Base-by-base conservation (phyloP, 2,113 vertebrate species). In the Xenopus laevis region DNA sequence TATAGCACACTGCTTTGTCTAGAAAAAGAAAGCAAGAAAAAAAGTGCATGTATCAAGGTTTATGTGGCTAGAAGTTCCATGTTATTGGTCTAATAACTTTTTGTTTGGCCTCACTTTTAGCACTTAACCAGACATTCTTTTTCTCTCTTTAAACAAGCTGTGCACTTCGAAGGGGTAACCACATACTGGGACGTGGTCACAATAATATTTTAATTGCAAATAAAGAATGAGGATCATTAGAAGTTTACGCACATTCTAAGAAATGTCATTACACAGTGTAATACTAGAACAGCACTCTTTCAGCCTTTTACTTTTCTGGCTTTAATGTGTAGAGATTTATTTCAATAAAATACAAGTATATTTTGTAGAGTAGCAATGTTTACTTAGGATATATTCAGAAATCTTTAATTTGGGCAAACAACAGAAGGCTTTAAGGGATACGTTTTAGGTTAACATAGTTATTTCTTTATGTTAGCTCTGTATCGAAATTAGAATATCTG, bases 131-230 rank as follows among this genome's bases (percentile, higher is more conserved):
- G 64, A 67, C 55, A 61, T 68, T 68, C 66, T 59, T 52, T 61
- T 30, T 50, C 57, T 27, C 55, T 27, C 13, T 21, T 52, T 18
- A 67, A 50, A 33, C 65, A 68, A 10, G 10, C 40, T 44, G 57
- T 50, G 47, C 55, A 60, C 57, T 68, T 47, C 46, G 55, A 23
- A 75, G 58, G 45, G 65, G 65, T 62, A 62, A 62, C 65, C 65
- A 68, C 46, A 68, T 68, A 33, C 30, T 60, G 13, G 15, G 55
- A 7, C 45, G 5, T 33, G 21, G 17, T 40, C 21, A 61, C 33
- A 47, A n/a, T 65, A 64, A 23, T 73, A 44, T 55, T 64, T 55
- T 55, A 30, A 57, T 68, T 53, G 50, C 66, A 68, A 68, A 68
- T 55, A 68, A 68, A 55, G 53, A 10, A 18, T 52, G 30, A 44